Evolutionary conservation across 2,797 vertebrate species (phyloP), one percentile per base, ranked within the genome.

Genomic region (Nyctalus aviator): DNA sequence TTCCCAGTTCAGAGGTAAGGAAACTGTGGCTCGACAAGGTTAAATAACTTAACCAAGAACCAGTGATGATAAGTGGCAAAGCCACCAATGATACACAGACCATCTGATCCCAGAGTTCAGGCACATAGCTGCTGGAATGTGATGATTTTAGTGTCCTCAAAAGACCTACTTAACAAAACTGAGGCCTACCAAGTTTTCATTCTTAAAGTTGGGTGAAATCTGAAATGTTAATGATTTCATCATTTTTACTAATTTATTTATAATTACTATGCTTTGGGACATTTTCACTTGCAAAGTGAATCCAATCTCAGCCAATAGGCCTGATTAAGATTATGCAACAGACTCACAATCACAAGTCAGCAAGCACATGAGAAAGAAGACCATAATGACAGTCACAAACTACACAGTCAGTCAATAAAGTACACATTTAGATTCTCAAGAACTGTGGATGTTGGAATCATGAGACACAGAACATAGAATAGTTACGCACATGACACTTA

Each of bases 281-380:
- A 64, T 71, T 76, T 82, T 83, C 30, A 82, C 41, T 41, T 57
- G 71, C 55, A 75, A 92, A 93, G 32, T 77, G 30, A 94, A 30
- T 55, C 25, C 18, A 64, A 20, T 64, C 69, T n/a, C 32, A 82
- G 25, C 13, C 35, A 73, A 88, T 1, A 44, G 25, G 30, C 76
- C 27, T 85, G 21, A 85, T 69, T 62, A n/a, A 84, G 21, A 27
- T 64, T 20, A 72, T 77, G n/a, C 64, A 59, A 46, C 50, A 66
- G 30, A 68, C 25, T 91, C 32, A 77, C 25, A 84, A 37, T 59
- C 30, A 77, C 53, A 82, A 13, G 44, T 88, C 59, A 57, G 64
- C 53, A 92, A 86, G 78, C 25, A 66, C 35, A 72, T 12, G n/a
- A 37, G 41, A 79, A 90, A 94, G 77, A 27, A 62, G 69, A 62